Evolutionary conservation across 2,888 invertebrate species (phyloP), one percentile per base, ranked within the genome.

Genomic region (Coremacera marginata): DNA sequence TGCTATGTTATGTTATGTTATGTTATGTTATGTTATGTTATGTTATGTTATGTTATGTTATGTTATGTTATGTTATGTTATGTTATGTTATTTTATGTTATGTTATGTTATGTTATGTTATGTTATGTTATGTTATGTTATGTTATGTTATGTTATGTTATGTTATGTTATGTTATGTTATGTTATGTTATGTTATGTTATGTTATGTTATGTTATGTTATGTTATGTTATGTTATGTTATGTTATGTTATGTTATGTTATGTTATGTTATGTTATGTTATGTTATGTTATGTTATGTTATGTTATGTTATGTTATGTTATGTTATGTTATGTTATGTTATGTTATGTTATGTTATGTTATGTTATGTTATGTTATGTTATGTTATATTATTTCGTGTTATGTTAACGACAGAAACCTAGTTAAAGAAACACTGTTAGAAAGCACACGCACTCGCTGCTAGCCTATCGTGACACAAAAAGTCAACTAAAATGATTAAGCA

Each of bases 191-290:
- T 67, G 44, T 37, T 37, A 37, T 67, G n/a, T 37, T 67, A 37
- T 67, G n/a, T 37, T 67, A 37, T 67, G 44, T 37, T 67, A 67
- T 37, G n/a, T 31, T 67, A 67, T 67, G 44, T 67, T 37, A 67
- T 67, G 44, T 37, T 67, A 67, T 67, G 44, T 37, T 67, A 37
- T 67, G n/a, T 67, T 37, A 67, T 67, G 44, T 67, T 67, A 67
- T 67, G 44, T 67, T 67, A 67, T 67, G 22, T 67, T 67, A 67
- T 67, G 44, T 67, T 67, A 67, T 67, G n/a, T 67, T 67, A 67
- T 67, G 44, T 37, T 67, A 67, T 67, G 44, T 67, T 67, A 67
- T 67, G 44, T 67, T 67, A 67, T 67, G 14, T 67, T 67, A 67
- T 67, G 44, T 67, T 67, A 67, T 67, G 44, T 67, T 67, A 37